A percentile compares a stretch with the other conserved stretches of the same genome.
These are phyloP conservation scores for Paramormyrops kingsleyae DNA, from an alignment of 2,113 vertebrate species.

Conservation along the genomic window DNA sequence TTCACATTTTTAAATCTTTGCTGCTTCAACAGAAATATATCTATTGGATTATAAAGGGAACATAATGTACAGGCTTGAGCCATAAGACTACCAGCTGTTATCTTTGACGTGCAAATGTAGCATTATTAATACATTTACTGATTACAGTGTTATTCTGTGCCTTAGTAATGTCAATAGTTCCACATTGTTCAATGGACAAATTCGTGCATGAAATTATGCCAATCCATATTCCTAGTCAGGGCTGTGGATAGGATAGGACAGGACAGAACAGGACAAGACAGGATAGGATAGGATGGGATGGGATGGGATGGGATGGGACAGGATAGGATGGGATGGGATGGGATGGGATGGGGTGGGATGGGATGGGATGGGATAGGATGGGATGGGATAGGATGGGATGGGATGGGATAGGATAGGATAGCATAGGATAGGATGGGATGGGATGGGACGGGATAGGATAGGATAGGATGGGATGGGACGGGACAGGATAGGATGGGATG, in stretches of 20 bases:
- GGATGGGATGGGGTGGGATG: no score
- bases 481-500: neutral
- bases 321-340: neutral
- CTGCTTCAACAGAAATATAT: neutral
- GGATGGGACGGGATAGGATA: neutral
- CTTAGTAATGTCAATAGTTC: neutral
- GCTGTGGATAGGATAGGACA: neutral
- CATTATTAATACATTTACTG: neutral
- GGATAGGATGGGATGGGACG: neutral
- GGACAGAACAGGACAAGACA: no score
- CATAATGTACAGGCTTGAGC: neutral
- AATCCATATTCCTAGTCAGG: neutral
- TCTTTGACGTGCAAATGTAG: neutral
- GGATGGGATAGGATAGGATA: neutral
- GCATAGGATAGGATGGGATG: neutral
- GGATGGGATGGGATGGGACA: neutral
- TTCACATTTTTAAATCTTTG: neutral
- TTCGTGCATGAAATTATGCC: neutral
- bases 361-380: no score
- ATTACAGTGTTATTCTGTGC: neutral
- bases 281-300: no score
- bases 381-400: no score
- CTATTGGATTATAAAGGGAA: neutral
- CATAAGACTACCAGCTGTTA: neutral
- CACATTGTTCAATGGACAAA: neutral